These are phyloP conservation scores for Propithecus deckenii DNA, from an alignment of 2,797 vertebrate species.

Conservation along the genomic window DNA sequence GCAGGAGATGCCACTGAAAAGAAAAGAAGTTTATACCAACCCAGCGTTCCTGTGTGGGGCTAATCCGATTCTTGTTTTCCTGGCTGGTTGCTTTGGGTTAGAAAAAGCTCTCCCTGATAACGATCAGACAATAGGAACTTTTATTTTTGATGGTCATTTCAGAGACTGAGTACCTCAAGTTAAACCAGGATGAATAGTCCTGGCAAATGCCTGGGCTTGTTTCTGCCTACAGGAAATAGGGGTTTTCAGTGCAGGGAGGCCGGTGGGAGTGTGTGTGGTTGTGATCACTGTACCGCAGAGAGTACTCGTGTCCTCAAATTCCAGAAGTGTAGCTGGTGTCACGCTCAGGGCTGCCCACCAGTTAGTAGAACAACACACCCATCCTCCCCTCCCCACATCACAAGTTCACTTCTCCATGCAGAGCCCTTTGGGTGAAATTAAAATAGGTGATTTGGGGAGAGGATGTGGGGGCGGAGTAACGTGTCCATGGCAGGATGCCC, in stretches of 20 bases:
- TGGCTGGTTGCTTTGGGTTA: not conserved
- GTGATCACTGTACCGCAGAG: not conserved
- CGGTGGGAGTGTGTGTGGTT: not conserved
- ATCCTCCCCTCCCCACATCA: not conserved
- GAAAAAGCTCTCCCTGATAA: not conserved
- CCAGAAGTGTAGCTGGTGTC: not conserved
- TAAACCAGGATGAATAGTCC: not conserved
- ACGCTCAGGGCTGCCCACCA: not conserved
- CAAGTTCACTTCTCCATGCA: not conserved
- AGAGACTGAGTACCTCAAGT: not conserved
- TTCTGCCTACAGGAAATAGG: constrained; percentile 59
- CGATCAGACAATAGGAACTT: not conserved
- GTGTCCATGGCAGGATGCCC: constrained; percentile 44
- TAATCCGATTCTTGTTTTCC: not conserved
- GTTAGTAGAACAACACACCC: too few relatives aligned
- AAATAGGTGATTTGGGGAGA: not conserved
- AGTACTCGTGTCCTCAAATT: not conserved
- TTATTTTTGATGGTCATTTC: not conserved
- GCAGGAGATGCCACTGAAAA: not conserved
- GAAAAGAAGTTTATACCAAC: not conserved
- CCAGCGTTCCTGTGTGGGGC: not conserved
- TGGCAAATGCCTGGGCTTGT: constrained; percentile 46
- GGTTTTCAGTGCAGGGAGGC: not conserved
- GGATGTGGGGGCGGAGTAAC: not conserved
- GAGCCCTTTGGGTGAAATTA: not conserved